Base-by-base conservation (phyloP, 2,797 vertebrate genomes). In the Aulostomus chinensis region DNA sequence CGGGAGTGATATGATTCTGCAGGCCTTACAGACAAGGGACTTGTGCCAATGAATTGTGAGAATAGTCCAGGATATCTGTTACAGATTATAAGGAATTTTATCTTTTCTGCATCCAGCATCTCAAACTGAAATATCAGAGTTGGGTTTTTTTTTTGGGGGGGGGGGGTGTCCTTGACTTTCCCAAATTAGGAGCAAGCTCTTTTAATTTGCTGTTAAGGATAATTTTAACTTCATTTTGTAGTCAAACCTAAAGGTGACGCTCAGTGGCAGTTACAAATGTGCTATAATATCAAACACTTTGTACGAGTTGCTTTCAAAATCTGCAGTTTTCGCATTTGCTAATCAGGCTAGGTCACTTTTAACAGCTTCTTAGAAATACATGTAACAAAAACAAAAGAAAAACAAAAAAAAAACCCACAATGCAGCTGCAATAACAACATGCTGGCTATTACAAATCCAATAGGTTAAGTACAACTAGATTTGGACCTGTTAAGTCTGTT, bases 391-490 rank as follows among this genome's bases (percentile, higher is more conserved):
- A 28, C 8, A 40, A 62, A 58, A 3, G n/a, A n/a, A n/a, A n/a
- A n/a, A n/a, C n/a, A n/a, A n/a, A n/a, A n/a, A n/a, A n/a, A n/a
- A n/a, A n/a, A n/a, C n/a, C n/a, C n/a, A n/a, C n/a, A 32, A 56
- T 16, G 46, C 58, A 61, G 33, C 42, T 80, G 58, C 64, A 68
- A 78, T 65, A 20, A 39, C 38, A 61, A 51, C 48, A 52, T 10
- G 39, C 66, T 22, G 59, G 61, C 58, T 73, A 58, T 38, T 38
- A 51, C 66, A 58, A 43, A 64, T 74, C 62, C 68, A 47, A 29
- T 69, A 83, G 59, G 48, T 63, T 83, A 80, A 73, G 70, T 71
- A 62, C 71, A 74, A 54, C 56, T 66, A 68, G 42, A 56, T 51
- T 58, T 59, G 54, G 55, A 60, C 41, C 28, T 52, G 20, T 58